A percentile compares a stretch with the other conserved stretches of the same genome.
Evolutionary conservation across 2,888 invertebrate genomes (phyloP).

Genomic region (Ptychoptera albimana): DNA sequence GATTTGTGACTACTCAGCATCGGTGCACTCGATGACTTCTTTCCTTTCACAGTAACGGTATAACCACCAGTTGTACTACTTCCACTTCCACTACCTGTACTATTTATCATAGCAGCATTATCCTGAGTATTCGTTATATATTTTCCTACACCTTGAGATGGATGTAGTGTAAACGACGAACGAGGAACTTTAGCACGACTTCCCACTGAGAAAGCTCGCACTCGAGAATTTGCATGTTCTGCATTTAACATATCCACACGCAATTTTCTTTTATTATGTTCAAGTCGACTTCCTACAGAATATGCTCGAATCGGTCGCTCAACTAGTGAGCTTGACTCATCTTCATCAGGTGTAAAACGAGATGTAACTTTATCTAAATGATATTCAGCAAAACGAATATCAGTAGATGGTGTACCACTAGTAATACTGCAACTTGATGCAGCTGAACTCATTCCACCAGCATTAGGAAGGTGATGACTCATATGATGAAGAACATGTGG

Average conservation of each 20-base stretch:
- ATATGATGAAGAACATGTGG: slow-evolving; percentile 1
- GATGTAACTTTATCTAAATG: slow-evolving; percentile 67
- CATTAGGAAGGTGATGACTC: slow-evolving; percentile 12
- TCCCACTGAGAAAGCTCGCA: slow-evolving; percentile 64
- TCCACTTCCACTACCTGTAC: slow-evolving; percentile 13
- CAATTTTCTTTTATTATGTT: slow-evolving; percentile 39
- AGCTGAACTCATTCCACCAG: slow-evolving; percentile 37
- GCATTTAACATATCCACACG: slow-evolving; percentile 29
- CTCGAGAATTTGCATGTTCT: slow-evolving; percentile 35
- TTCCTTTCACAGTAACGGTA: slow-evolving; percentile 17
- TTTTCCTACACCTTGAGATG: slow-evolving; percentile 18
- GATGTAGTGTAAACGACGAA: slow-evolving; percentile 19
- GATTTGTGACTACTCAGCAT: slow-evolving; percentile 32
- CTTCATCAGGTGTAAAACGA: slow-evolving; percentile 46
- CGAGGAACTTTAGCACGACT: slow-evolving; percentile 39
- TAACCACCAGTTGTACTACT: slow-evolving; percentile 14
- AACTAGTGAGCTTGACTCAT: slow-evolving; percentile 34
- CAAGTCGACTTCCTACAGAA: slow-evolving; percentile 71
- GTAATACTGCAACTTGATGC: slow-evolving; percentile 59
- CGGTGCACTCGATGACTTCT: slow-evolving; percentile 54
- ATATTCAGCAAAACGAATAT: slow-evolving; percentile 58
- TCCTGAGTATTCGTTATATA: slow-evolving; percentile 14
- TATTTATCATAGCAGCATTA: slow-evolving; percentile 13
- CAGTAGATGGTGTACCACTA: slow-evolving; percentile 69
- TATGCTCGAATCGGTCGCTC: slow-evolving; percentile 59